Evolutionary conservation across 2,888 invertebrate species (phyloP), one percentile per base, ranked within the genome.

Genomic region (Meandrusa payeni): DNA sequence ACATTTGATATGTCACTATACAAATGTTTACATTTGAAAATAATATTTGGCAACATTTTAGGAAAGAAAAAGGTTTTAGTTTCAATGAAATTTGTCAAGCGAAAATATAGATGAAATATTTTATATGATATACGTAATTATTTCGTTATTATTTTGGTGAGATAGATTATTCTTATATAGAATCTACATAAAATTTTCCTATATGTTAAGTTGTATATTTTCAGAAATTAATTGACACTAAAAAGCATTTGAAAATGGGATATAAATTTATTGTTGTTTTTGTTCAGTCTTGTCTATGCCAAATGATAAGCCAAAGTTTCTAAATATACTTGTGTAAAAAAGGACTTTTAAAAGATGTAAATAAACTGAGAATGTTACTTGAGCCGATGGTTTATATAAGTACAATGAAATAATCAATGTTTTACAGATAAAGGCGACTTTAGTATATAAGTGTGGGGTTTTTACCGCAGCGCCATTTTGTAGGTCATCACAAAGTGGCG

Each of bases 231-330:
- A 54, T 56, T 62, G 65, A 65, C 65, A 69, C 64, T 70, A 55
- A 65, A n/a, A n/a, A 65, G 65, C 68, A 68, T 71, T 71, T 68
- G 62, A 67, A 49, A 33, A 37, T 33, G 3, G 46, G 20, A 41
- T 15, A 28, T 22, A 6, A 9, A 32, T 53, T 51, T 43, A 45
- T 41, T 43, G 44, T 44, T 45, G 37, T 47, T 47, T 39, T 55
- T 66, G 60, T 60, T 55, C 60, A 68, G 61, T 65, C 64, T 70
- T 59, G 58, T 67, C 66, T 70, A 77, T 72, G 83, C 82, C 83
- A 83, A 83, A 85, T 66, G 72, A 56, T 64, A 75, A 76, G 83
- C 82, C 85, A 83, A 85, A 85, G 77, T 75, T 43, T 70, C 58
- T 67, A 70, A 62, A 61, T 59, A 31, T 33, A 50, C 46, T 51